Conservation (phyloP, 1,140 invertebrate genomes). For the Diprion similis region DNA sequence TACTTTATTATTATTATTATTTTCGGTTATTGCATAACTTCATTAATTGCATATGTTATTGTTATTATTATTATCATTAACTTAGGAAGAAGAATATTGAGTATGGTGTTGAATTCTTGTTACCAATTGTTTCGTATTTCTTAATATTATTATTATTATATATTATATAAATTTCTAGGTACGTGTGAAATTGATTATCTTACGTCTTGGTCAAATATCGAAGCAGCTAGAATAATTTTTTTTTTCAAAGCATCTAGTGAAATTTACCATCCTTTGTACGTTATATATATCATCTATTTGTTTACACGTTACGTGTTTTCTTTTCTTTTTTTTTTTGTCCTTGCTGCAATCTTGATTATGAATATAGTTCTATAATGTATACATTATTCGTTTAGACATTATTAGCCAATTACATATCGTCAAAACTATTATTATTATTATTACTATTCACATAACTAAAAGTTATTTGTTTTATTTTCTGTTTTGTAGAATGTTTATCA, state of each 20-base stretch:
- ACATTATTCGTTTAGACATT: neutral
- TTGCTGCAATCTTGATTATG: neutral
- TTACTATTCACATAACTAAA: slow-evolving; percentile 10
- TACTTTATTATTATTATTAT: neutral
- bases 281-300: too few species aligned
- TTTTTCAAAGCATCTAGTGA: too few species aligned
- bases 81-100: neutral
- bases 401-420: neutral
- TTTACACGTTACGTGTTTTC: neutral
- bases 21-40: neutral
- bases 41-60: neutral
- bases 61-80: slow-evolving; percentile 9
- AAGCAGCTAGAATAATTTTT: too few species aligned
- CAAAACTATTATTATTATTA: neutral
- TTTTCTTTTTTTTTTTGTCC: neutral
- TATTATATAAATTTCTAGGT: neutral
- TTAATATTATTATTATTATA: slow-evolving; percentile 16
- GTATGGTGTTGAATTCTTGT: neutral
- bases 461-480: slow-evolving; percentile 16
- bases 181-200: neutral
- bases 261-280: too few species aligned
- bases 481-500: slow-evolving; percentile 8
- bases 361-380: neutral
- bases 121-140: slow-evolving; percentile 2
- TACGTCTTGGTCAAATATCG: neutral